These are phyloP conservation scores for Lasioglossum albipes DNA, from an alignment of 1,140 invertebrate species.

Conservation along the genomic window DNA sequence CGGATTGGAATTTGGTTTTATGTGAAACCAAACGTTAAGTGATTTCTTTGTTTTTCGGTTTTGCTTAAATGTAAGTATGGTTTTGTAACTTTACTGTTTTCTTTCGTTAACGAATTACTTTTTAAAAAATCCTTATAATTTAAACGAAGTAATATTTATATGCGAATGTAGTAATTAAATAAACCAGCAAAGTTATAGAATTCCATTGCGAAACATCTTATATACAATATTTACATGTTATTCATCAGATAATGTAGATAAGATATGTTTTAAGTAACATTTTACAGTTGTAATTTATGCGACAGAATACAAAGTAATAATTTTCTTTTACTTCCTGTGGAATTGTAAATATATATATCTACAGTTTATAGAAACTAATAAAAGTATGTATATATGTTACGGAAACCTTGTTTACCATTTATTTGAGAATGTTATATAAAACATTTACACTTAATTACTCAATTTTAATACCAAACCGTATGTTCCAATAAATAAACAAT, in stretches of 20 bases:
- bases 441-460: conserved; percentile 16
- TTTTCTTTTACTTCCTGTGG: conserved; percentile 46
- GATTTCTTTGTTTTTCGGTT: conserved; percentile 15
- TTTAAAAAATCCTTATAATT: not conserved
- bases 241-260: conserved; percentile 56
- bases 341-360: conserved; percentile 57
- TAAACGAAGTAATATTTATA: conserved; percentile 4
- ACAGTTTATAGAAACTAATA: conserved; percentile 50
- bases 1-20: conserved; percentile 13
- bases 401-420: conserved; percentile 19
- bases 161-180: not conserved
- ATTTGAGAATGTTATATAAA: conserved; percentile 30
- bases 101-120: conserved; percentile 2
- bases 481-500: conserved; percentile 45
- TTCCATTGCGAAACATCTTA: conserved; percentile 29
- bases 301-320: conserved; percentile 46
- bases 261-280: conserved; percentile 48
- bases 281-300: conserved; percentile 46
- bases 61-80: conserved; percentile 8
- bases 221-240: conserved; percentile 38
- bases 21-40: not conserved
- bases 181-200: conserved; percentile 25
- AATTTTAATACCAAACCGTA: conserved; percentile 28
- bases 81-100: conserved; percentile 32
- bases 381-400: conserved; percentile 48